Base-by-base conservation (phyloP, 2,113 vertebrate genomes). In the Scomber colias region DNA sequence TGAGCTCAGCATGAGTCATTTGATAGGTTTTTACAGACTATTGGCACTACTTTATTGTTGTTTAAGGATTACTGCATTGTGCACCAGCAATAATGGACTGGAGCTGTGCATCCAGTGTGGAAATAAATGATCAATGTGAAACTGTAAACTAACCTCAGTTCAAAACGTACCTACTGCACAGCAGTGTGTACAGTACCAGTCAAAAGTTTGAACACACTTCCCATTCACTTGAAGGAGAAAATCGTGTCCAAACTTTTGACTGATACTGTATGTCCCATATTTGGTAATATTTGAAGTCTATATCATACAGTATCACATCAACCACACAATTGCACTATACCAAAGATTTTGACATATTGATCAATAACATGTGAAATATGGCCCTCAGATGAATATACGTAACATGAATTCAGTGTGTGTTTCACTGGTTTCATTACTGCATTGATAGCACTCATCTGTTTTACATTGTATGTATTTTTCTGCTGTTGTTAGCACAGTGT, bases 51-150 rank as follows among this genome's bases (percentile, higher is more conserved):
- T 66, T 76, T 56, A 11, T 62, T 56, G 70, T 61, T 65, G 75
- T 68, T 35, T 79, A 50, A 75, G 40, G 49, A 48, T 71, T 71
- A 83, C 46, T 50, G 62, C 69, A 49, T 55, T 68, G 60, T 71
- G 57, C 48, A 73, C 30, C 40, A 65, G 70, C 66, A 75, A 16
- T 40, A 64, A 69, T 81, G 55, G 67, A 49, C 48, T 54, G 30
- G 67, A 82, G 57, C 49, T 57, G 19, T 60, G 35, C 45, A 45
- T 53, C 63, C 17, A 62, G 30, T 56, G 59, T 74, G 64, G 66
- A 71, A 75, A 69, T 63, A 57, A 70, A 73, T 56, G 55, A 65
- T 66, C 46, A 35, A 74, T 75, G 13, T 54, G 35, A 71, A 75
- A 71, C 49, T 30, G 60, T 74, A 65, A 57, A n/a, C 15, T 54